Evolutionary conservation across 2,113 vertebrate species (phyloP), one percentile per base, ranked within the genome.

Genomic region (Telmatochromis brichardi): DNA sequence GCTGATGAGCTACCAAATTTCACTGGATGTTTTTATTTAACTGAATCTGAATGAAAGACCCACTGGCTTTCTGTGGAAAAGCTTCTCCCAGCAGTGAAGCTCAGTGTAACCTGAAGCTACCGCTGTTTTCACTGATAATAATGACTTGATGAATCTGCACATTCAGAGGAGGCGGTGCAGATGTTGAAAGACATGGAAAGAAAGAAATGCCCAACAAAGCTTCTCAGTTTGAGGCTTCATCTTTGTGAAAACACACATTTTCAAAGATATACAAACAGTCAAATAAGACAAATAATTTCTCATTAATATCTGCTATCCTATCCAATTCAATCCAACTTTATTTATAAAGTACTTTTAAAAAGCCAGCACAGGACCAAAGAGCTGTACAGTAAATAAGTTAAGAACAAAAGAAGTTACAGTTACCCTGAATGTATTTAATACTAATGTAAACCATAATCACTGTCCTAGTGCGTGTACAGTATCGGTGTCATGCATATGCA

Each of bases 401-500:
- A 63, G 31, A 63, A 63, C 58, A 63, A 63, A 63, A 63, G 0
- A 63, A 35, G 21, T 21, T 21, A 8, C 11, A 8, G 33, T 0
- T 68, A 68, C 60, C 6, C 1, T 13, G 19, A 21, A 68, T 37
- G 84, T 86, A 81, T 92, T 93, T 57, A 91, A 80, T 51, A 54
- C 6, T 1, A 73, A 63, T 57, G 71, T 63, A 55, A 86, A 80
- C 81, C 79, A 87, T 88, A 87, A n/a, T 26, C 42, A 6, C 4
- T 12, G 8, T 15, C 21, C 17, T 76, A 31, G 81, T 11, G 6
- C 37, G 19, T 58, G 4, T 19, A 26, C 19, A 31, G 4, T 23
- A 7, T 80, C 17, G 6, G 21, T 80, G 26, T 57, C 6, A 6
- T 54, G 40, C 11, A 45, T 33, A 42, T 15, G 47, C 26, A 54